Evolutionary conservation across 2,797 vertebrate species (phyloP), one percentile per base, ranked within the genome.

Genomic region (Sebastes oblongus): DNA sequence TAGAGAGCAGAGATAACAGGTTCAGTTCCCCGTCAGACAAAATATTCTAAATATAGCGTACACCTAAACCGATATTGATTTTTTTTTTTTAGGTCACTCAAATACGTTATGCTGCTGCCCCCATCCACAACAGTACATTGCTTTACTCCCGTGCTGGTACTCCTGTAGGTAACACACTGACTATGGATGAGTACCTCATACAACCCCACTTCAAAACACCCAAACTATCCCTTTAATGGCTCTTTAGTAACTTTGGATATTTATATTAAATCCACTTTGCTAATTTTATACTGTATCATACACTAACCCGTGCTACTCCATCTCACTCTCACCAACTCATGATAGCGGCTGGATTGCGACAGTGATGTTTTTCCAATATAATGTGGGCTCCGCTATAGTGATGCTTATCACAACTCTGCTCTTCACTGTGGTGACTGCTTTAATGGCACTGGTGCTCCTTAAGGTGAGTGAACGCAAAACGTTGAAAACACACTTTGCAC

Each of bases 331-430:
- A 87, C 88, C 87, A 59, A 65, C 73, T 11, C 84, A 67, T 71
- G 65, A 73, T 88, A 96, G 96, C 86, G 96, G 96, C 90, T 96
- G 96, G 96, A 92, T 96, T 67, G 93, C 90, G 1, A 95, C 96
- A 60, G 93, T 96, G 92, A 32, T 62, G 29, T 94, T 95, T 91
- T 96, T 96, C 92, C 77, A 72, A 85, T 1, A 10, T 10, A 96
- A 95, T 84, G 81, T 94, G 82, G 95, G 92, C 83, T 94, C 96
- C 0, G 95, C 90, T 10, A 94, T 98, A 86, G 93, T 99, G 91
- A 99, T 99, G 98, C 95, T 99, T 30, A 93, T 99, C 77, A 96
- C 98, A 0, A 90, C 96, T 83, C 75, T 98, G 70, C 96, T 98
- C 94, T 98, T 99, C 87, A 97, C 97, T 0, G 1, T 96, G 78